Conservation (phyloP, 2,797 vertebrate species). For the Threskiornis aethiopicus region DNA sequence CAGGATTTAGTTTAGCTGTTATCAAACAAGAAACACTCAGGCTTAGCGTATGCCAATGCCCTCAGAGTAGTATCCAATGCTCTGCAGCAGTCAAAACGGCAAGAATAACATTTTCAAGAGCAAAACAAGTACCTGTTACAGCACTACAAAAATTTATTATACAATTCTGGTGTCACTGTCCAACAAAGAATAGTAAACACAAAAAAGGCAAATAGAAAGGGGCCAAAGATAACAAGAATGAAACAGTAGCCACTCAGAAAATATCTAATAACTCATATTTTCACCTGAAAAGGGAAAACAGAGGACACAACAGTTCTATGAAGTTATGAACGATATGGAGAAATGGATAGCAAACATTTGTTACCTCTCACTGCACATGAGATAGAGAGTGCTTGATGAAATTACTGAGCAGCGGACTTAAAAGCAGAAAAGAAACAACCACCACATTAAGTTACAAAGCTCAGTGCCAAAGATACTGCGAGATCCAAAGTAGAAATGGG, state of each 20-base stretch:
- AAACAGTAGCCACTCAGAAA: neutral
- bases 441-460: neutral
- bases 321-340: neutral
- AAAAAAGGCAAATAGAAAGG: neutral
- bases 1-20: neutral
- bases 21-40: neutral
- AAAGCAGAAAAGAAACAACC: neutral
- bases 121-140: neutral
- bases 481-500: neutral
- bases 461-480: neutral
- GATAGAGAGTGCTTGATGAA: neutral
- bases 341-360: neutral
- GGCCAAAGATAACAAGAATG: neutral
- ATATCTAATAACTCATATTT: neutral
- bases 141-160: neutral
- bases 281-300: neutral
- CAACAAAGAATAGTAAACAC: neutral
- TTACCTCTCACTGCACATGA: neutral
- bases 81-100: neutral
- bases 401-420: neutral
- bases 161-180: neutral
- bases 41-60: neutral
- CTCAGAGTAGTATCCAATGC: neutral
- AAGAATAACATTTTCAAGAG: neutral
- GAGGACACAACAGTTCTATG: neutral